Percentiles rank a stretch among this genome's conserved stretches.
Evolutionary conservation across 2,888 invertebrate species (phyloP).

Genomic region (Oscheius sp.): DNA sequence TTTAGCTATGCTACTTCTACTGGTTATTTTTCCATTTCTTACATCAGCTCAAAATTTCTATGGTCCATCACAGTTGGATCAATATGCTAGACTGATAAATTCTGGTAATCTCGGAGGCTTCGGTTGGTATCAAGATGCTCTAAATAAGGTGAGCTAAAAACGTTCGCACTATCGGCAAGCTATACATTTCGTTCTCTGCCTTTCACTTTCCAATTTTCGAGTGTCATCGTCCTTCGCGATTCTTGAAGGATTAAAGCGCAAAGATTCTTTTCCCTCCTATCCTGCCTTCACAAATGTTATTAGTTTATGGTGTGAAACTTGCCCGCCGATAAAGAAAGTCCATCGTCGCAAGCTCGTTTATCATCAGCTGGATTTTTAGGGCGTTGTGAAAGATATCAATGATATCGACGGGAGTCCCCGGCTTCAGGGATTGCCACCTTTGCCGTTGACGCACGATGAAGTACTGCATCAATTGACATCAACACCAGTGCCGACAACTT

Average conservation of each 20-base stretch:
- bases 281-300: not conserved
- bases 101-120: constrained; percentile 31
- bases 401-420: constrained; percentile 17
- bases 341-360: not conserved
- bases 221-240: not conserved
- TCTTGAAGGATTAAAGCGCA: not conserved
- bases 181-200: too few relatives aligned
- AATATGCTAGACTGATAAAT: constrained; percentile 29
- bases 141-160: constrained; percentile 26
- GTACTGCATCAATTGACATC: constrained; percentile 25
- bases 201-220: too few relatives aligned
- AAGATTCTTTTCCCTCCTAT: not conserved
- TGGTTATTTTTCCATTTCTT: not conserved
- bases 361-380: constrained; percentile 7
- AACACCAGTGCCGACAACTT: constrained; percentile 3
- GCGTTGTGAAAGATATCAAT: constrained; percentile 7
- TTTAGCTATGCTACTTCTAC: constrained; percentile 22
- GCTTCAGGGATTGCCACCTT: constrained; percentile 19
- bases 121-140: constrained; percentile 25
- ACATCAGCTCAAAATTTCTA: constrained; percentile 7
- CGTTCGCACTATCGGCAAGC: too few relatives aligned
- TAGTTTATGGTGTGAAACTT: too few relatives aligned
- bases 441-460: constrained; percentile 29
- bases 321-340: too few relatives aligned
- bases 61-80: constrained; percentile 28